Evolutionary conservation across 2,888 invertebrate genomes (phyloP).

Genomic region (Elmis aenea): DNA sequence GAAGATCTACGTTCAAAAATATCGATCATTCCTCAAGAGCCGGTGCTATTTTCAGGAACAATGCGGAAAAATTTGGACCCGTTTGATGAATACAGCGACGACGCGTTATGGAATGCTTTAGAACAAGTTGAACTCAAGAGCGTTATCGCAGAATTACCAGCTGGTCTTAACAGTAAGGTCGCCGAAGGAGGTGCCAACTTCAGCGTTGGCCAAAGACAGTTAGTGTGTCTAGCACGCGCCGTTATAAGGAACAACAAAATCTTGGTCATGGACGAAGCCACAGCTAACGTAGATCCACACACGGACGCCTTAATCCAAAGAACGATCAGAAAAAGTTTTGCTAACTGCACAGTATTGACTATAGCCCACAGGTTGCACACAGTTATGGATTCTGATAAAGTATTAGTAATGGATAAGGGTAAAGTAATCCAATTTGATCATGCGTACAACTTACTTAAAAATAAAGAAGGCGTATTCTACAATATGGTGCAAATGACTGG

Average conservation of each 20-base stretch:
- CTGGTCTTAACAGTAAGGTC: conserved; percentile 62
- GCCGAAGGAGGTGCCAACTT: conserved; percentile 56
- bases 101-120: conserved; percentile 73
- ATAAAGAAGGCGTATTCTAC: conserved; percentile 58
- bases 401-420: conserved; percentile 72
- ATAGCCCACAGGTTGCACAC: conserved; percentile 77
- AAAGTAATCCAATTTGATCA: conserved; percentile 67
- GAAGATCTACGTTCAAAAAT: conserved; percentile 71
- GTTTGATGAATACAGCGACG: conserved; percentile 73
- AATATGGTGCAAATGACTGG: conserved; percentile 66
- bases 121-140: conserved; percentile 44
- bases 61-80: conserved; percentile 87
- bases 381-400: conserved; percentile 75
- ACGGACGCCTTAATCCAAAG: conserved; percentile 69
- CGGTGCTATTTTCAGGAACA: conserved; percentile 81
- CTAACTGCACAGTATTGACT: conserved; percentile 68
- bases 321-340: conserved; percentile 66
- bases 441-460: conserved; percentile 60
- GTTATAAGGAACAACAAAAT: conserved; percentile 45
- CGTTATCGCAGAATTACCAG: conserved; percentile 54
- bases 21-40: conserved; percentile 84
- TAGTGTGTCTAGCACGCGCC: conserved; percentile 63
- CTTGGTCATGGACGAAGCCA: conserved; percentile 59
- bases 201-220: conserved; percentile 54
- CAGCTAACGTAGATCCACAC: conserved; percentile 71